Conservation (phyloP, 2,113 vertebrate species). For the Trogon surrucura region DNA sequence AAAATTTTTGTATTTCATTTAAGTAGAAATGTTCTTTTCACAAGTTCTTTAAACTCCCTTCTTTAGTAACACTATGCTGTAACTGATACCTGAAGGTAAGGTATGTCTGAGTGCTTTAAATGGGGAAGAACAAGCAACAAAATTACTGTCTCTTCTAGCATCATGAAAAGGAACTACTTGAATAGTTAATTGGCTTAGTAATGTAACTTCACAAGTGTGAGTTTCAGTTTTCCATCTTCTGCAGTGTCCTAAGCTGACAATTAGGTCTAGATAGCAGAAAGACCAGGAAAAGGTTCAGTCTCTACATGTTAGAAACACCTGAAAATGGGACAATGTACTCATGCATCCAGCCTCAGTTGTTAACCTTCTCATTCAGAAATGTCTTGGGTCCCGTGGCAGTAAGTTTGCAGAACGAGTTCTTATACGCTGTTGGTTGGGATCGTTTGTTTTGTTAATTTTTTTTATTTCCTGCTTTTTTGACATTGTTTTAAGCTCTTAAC, state of each 20-base stretch:
- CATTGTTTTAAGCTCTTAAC: background rate
- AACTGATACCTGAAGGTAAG: background rate
- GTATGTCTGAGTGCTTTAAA: background rate
- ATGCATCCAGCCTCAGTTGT: background rate
- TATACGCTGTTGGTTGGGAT: too few species aligned
- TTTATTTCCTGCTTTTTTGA: background rate
- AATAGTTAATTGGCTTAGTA: background rate
- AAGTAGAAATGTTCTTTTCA: background rate
- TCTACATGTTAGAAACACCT: accelerated
- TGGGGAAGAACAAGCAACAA: background rate
- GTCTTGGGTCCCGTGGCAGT: background rate
- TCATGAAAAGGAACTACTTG: background rate
- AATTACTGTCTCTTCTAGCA: background rate
- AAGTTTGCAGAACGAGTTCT: background rate
- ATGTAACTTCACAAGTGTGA: background rate
- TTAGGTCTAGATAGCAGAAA: background rate
- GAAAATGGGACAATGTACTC: background rate
- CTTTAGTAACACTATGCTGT: background rate
- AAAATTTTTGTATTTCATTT: background rate
- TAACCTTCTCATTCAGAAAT: background rate
- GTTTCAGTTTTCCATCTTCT: background rate
- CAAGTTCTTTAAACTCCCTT: background rate
- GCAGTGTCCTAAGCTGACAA: background rate
- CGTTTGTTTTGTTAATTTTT: background rate
- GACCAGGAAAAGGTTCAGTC: background rate